Evolutionary conservation across 2,888 invertebrate genomes (phyloP).

Genomic region (Rambutsinella grinnellia): DNA sequence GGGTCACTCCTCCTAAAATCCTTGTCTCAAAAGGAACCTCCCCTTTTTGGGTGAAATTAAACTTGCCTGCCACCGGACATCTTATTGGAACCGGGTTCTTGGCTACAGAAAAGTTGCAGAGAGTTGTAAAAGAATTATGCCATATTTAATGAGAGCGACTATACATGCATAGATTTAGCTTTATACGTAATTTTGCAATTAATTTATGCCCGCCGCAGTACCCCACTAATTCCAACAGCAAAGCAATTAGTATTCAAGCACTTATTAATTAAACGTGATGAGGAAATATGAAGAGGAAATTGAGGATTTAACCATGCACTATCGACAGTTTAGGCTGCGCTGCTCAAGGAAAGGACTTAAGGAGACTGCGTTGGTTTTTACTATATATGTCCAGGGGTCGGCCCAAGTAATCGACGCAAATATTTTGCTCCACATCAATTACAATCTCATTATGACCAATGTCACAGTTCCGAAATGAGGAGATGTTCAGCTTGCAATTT

Average conservation of each 20-base stretch:
- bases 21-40: conserved; percentile 92
- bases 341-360: not conserved
- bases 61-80: conserved; percentile 97
- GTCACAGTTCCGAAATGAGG: conserved; percentile 72
- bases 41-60: conserved; percentile 92
- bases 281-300: conserved; percentile 12
- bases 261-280: no score
- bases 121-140: no score
- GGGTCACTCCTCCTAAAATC: conserved; percentile 94
- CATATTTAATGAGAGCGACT: no score
- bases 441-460: conserved; percentile 71
- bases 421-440: conserved; percentile 73
- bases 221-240: no score
- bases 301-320: not conserved
- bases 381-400: conserved; percentile 72
- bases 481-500: conserved; percentile 71
- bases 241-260: no score
- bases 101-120: conserved; percentile 71
- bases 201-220: no score
- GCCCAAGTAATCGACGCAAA: conserved; percentile 73
- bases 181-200: no score
- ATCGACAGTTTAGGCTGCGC: not conserved
- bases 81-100: conserved; percentile 91
- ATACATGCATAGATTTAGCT: no score
- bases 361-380: conserved; percentile 56